A percentile compares a stretch with the other conserved stretches of the same genome.
Conservation (phyloP, 2,888 invertebrate genomes). For the Eilema caniola region DNA sequence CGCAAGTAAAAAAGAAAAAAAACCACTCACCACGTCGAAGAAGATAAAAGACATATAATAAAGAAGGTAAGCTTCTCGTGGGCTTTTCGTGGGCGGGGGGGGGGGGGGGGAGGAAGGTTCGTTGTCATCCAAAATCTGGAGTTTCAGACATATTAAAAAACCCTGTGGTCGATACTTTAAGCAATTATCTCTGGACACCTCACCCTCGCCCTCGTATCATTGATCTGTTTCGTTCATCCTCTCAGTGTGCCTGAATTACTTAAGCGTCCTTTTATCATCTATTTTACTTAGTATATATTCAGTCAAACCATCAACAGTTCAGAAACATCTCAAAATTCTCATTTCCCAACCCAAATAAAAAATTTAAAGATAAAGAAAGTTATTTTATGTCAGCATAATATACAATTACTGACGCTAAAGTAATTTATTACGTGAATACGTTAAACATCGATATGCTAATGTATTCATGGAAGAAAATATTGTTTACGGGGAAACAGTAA, state of each 20-base stretch:
- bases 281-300: not conserved
- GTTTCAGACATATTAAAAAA: too few relatives aligned
- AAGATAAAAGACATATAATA: too few relatives aligned
- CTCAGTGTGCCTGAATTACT: not conserved
- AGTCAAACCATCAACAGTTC: not conserved
- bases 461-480: conserved; percentile 25
- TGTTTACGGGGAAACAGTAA: conserved; percentile 24
- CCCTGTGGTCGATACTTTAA: too few relatives aligned
- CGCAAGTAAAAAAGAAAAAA: too few relatives aligned
- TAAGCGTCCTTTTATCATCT: not conserved
- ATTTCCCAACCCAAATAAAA: not conserved
- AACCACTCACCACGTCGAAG: too few relatives aligned
- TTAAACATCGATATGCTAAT: conserved; percentile 21
- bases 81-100: too few relatives aligned
- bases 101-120: too few relatives aligned
- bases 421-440: conserved; percentile 14
- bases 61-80: too few relatives aligned
- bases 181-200: not conserved
- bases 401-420: not conserved
- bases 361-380: not conserved
- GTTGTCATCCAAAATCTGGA: too few relatives aligned
- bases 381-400: not conserved
- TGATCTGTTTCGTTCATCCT: not conserved
- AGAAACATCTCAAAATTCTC: not conserved
- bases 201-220: not conserved